Evolutionary conservation across 1,140 invertebrate genomes (phyloP).

Genomic region (Drosophila athabasca): DNA sequence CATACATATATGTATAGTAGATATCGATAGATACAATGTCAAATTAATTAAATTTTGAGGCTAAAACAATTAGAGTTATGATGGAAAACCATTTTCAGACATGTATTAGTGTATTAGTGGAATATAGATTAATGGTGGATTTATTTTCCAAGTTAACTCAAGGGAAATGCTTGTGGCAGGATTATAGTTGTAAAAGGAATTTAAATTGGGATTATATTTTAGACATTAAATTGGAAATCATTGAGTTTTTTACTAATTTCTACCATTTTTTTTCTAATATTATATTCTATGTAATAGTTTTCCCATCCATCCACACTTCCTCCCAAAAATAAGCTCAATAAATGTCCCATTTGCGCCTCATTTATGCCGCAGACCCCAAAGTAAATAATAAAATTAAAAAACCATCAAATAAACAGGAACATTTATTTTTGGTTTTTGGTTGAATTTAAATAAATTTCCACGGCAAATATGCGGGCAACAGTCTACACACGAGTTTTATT

Average conservation of each 20-base stretch:
- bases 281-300: no score
- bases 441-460: slow-evolving; percentile 38
- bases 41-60: slow-evolving; percentile 33
- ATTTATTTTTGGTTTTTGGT: slow-evolving; percentile 5
- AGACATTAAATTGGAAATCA: no score
- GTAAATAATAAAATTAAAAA: slow-evolving; percentile 70
- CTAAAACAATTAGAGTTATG: slow-evolving; percentile 63
- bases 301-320: no score
- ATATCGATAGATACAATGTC: slow-evolving; percentile 13
- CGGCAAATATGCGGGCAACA: slow-evolving; percentile 19
- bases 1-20: not conserved
- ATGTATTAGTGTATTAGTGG: slow-evolving; percentile 4
- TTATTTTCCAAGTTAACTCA: not conserved
- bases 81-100: slow-evolving; percentile 12
- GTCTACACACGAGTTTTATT: slow-evolving; percentile 57
- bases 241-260: no score
- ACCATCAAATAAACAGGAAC: slow-evolving; percentile 56
- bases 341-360: slow-evolving; percentile 13
- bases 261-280: no score
- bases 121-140: not conserved
- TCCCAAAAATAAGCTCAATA: no score
- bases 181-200: no score
- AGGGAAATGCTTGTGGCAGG: not conserved
- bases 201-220: no score
- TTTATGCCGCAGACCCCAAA: slow-evolving; percentile 21